Conservation (phyloP, 2,113 vertebrate genomes). For the Nasalis larvatus region DNA sequence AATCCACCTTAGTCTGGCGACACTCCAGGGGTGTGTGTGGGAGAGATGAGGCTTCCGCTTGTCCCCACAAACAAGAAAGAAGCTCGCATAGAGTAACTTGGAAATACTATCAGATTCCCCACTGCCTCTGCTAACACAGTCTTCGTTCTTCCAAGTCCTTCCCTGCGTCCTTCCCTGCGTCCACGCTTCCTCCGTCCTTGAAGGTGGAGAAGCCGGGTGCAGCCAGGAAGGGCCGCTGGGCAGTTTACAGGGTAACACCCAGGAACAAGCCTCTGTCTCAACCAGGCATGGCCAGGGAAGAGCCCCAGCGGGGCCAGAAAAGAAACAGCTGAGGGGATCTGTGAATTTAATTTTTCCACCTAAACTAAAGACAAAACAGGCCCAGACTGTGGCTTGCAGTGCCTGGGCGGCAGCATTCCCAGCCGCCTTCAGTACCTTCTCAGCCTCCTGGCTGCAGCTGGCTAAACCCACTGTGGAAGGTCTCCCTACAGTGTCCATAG, state of each 20-base stretch:
- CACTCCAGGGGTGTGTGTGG: neutral
- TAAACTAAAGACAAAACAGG: constrained; percentile 73
- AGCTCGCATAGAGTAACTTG: neutral
- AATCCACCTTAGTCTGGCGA: neutral
- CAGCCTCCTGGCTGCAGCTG: constrained; percentile 28
- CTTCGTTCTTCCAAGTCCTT: neutral
- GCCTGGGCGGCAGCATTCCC: neutral
- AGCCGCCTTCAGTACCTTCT: constrained; percentile 35
- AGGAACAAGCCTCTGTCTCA: neutral
- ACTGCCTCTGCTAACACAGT: fast-evolving
- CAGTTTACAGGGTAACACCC: fast-evolving
- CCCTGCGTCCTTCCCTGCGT: neutral
- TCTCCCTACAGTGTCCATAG: neutral
- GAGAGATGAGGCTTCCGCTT: neutral
- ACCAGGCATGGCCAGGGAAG: neutral
- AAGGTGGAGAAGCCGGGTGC: neutral
- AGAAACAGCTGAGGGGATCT: constrained; percentile 45
- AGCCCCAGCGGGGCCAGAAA: constrained; percentile 28
- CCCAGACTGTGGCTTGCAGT: neutral
- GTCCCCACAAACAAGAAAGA: neutral
- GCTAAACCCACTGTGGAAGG: constrained; percentile 55
- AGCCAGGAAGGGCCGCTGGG: neutral
- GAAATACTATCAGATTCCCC: neutral
- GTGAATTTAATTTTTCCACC: constrained; percentile 63
- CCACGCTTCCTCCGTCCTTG: neutral